Evolutionary conservation across 2,113 vertebrate species (phyloP).

Genomic region (Taurulus bubalis): DNA sequence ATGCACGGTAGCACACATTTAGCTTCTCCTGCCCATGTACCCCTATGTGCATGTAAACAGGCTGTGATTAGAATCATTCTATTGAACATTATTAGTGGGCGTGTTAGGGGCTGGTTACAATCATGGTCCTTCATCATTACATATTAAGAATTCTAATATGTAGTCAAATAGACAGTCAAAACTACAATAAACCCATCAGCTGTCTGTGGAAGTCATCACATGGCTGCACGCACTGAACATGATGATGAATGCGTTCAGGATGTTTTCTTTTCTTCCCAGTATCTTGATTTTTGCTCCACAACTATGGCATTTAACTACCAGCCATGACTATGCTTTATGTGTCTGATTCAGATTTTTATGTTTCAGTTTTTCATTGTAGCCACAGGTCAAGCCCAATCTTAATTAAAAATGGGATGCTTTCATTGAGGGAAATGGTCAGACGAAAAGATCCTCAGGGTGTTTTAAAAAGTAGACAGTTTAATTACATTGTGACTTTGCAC

Average conservation of each 20-base stretch:
- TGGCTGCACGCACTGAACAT: not conserved
- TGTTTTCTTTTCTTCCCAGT: not conserved
- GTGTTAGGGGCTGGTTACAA: not conserved
- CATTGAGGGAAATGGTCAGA: conserved; percentile 10
- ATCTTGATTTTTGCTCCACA: not conserved
- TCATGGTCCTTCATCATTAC: not conserved
- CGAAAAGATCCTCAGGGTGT: conserved; percentile 4
- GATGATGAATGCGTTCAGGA: not conserved
- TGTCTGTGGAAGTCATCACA: not conserved
- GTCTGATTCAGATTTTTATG: not conserved
- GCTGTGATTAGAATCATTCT: not conserved
- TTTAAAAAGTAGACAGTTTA: conserved; percentile 35
- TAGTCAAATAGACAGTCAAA: not conserved
- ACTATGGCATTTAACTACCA: not conserved
- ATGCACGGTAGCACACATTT: not conserved
- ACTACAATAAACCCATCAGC: not conserved
- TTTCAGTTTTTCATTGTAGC: conserved; percentile 13
- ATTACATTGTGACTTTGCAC: conserved; percentile 47
- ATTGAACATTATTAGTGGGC: not conserved
- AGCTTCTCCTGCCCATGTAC: not conserved
- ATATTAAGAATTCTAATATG: not conserved
- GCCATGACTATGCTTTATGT: not conserved
- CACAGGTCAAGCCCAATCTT: conserved; percentile 16
- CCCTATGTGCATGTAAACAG: not conserved
- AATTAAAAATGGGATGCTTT: conserved; percentile 41